These are phyloP conservation scores for Bubalus kerabau DNA, from an alignment of 2,113 vertebrate genomes.

Conservation along the genomic window DNA sequence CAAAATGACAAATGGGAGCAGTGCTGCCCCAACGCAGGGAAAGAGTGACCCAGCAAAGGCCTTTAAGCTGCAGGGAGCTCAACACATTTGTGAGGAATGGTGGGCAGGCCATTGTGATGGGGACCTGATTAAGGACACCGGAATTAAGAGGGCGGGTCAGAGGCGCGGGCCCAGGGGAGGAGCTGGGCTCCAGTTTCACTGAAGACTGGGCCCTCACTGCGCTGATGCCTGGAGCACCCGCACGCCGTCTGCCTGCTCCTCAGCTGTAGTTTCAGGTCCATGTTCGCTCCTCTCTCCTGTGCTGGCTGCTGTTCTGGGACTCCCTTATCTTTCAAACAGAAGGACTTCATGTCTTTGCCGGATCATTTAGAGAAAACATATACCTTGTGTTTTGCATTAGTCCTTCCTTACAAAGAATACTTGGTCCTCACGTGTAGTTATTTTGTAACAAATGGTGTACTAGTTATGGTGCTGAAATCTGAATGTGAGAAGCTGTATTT, in stretches of 20 bases:
- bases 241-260: neutral
- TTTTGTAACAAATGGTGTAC: neutral
- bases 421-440: neutral
- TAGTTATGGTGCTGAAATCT: neutral
- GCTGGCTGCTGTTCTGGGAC: neutral
- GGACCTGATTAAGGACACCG: no score
- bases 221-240: no score
- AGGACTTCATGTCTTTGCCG: neutral
- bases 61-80: neutral
- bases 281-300: neutral
- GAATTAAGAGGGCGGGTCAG: neutral
- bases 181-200: neutral
- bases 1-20: neutral
- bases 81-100: neutral
- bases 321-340: neutral
- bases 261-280: neutral
- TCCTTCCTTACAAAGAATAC: neutral
- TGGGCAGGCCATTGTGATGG: neutral
- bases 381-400: neutral
- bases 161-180: fast-evolving
- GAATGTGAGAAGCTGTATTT: neutral
- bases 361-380: neutral
- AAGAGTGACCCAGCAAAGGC: neutral
- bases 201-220: neutral
- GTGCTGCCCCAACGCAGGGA: fast-evolving